A percentile compares a stretch with the other conserved stretches of the same genome.
These are phyloP conservation scores for Sturmia bella DNA, from an alignment of 2,888 invertebrate genomes.

Conservation along the genomic window DNA sequence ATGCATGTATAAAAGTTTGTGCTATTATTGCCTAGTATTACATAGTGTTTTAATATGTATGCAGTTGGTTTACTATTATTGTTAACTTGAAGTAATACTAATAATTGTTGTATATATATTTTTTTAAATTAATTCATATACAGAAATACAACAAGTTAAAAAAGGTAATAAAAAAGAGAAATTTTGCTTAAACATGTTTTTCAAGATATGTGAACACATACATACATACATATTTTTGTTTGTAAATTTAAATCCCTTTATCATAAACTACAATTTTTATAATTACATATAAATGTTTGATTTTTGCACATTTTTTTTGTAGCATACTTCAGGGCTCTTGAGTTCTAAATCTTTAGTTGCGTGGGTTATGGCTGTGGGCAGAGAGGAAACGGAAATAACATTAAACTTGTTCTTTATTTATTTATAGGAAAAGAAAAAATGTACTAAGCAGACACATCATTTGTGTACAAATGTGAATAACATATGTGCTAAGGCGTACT, in stretches of 20 bases:
- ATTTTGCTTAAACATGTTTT: neutral
- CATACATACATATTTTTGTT: neutral
- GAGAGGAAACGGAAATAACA: slow-evolving; percentile 30
- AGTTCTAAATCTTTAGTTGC: slow-evolving; percentile 18
- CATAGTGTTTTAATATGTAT: slow-evolving; percentile 41
- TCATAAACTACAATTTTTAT: no score
- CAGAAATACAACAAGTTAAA: no score
- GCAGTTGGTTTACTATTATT: neutral
- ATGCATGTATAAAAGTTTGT: neutral
- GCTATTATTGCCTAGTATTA: slow-evolving; percentile 39
- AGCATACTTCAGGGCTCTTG: slow-evolving; percentile 61
- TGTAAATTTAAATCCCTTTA: no score
- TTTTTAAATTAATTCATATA: no score
- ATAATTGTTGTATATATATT: neutral
- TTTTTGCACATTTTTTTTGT: neutral
- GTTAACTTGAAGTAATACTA: neutral
- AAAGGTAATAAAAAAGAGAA: no score
- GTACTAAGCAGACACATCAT: slow-evolving; percentile 18
- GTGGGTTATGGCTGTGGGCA: slow-evolving; percentile 16
- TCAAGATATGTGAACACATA: no score
- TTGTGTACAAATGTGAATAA: neutral
- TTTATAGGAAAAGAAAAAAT: slow-evolving; percentile 29
- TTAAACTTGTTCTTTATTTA: slow-evolving; percentile 42
- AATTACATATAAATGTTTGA: no score
- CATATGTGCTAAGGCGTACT: neutral